These are phyloP conservation scores for Montipora foliosa DNA, from an alignment of 64 coral and sea anemone species.

Conservation along the genomic window DNA sequence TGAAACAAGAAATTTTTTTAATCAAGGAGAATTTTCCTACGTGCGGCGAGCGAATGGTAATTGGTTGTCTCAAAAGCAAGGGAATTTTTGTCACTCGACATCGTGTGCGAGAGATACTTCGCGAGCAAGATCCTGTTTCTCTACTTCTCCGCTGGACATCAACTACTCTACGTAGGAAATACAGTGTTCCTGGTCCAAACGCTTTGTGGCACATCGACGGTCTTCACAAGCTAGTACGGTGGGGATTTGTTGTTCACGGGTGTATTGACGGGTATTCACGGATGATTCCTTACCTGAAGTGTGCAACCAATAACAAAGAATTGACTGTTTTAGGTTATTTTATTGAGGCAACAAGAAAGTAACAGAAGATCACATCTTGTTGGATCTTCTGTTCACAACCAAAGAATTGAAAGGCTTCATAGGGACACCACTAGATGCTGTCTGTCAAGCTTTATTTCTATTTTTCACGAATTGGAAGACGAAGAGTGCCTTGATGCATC, in stretches of 20 bases:
- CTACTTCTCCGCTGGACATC: background rate
- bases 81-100: background rate
- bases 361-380: conserved; percentile 35
- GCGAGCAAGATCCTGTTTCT: background rate
- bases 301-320: conserved; percentile 34
- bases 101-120: background rate
- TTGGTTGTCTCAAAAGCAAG: background rate
- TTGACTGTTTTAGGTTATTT: background rate
- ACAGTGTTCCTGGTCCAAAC: conserved; percentile 1
- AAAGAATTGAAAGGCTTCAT: conserved; percentile 47
- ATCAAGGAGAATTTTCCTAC: background rate
- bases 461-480: conserved; percentile 10
- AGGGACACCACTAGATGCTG: conserved; percentile 59
- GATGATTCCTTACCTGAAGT: background rate
- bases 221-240: background rate
- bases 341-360: background rate
- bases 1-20: background rate
- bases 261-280: conserved; percentile 42
- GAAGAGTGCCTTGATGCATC: conserved; percentile 28
- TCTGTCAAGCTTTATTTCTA: conserved; percentile 4
- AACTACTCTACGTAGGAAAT: background rate
- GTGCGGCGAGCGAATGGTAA: conserved; percentile 14
- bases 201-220: conserved; percentile 13
- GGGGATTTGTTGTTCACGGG: conserved; percentile 23
- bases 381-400: conserved; percentile 45